A percentile compares a stretch with the other conserved stretches of the same genome.
phyloP scores from a whole-genome alignment of 2,888 invertebrate genomes.

The Leptinotarsa rubiginosa region DNA sequence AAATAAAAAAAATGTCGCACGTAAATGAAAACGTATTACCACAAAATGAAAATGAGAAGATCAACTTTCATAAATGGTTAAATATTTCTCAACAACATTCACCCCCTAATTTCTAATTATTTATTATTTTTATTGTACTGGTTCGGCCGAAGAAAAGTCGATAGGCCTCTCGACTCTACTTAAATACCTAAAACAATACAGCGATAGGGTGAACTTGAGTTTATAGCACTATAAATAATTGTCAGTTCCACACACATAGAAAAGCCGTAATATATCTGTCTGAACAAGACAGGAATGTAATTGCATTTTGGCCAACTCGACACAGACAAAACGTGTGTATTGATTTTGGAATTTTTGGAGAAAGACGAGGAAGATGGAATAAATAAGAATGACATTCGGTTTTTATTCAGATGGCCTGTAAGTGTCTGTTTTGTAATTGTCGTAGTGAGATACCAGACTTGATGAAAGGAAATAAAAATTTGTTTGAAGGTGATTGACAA shows the following conservation, averaged over 20 bases:
- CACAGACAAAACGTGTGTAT: not conserved
- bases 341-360: not conserved
- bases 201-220: not conserved
- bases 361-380: not conserved
- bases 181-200: not conserved
- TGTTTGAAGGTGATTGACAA: no score
- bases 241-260: conserved; percentile 11
- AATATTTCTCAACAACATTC: no score
- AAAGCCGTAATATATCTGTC: conserved; percentile 16
- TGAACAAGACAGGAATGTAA: conserved; percentile 16
- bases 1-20: no score
- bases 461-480: no score
- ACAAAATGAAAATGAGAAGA: no score
- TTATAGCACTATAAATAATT: conserved; percentile 11
- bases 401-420: not conserved
- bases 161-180: not conserved
- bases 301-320: conserved; percentile 16
- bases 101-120: no score
- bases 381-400: not conserved
- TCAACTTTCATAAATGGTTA: no score
- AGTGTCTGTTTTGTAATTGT: no score
- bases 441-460: no score
- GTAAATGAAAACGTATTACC: no score
- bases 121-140: no score
- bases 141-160: not conserved